A percentile compares a stretch with the other conserved stretches of the same genome.
phyloP scores from a whole-genome alignment of 2,797 vertebrate species.

The Pseudochaenichthys georgianus region DNA sequence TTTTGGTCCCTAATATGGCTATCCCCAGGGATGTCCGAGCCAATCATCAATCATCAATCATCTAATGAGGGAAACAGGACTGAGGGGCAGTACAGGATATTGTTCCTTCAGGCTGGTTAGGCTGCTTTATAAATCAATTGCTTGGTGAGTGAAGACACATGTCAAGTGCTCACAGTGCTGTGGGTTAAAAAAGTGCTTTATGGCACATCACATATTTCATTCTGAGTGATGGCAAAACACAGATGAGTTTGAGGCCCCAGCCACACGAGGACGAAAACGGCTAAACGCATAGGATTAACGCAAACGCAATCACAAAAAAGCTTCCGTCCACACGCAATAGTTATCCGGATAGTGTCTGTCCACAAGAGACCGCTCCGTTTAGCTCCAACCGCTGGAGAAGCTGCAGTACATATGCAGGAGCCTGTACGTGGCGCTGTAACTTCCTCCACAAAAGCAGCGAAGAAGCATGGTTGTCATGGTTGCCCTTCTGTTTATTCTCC shows the following conservation, averaged over 20 bases:
- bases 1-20: conserved; percentile 66
- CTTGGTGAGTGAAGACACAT: conserved; percentile 66
- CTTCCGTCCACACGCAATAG: no score
- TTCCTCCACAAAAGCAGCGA: no score
- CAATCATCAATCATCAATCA: conserved; percentile 52
- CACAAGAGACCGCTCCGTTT: no score
- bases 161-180: conserved; percentile 51
- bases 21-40: conserved; percentile 75
- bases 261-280: no score
- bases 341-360: no score
- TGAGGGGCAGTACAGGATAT: conserved; percentile 65
- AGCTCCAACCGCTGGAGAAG: no score
- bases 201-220: conserved; percentile 55
- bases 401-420: no score
- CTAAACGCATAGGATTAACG: no score
- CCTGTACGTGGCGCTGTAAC: no score
- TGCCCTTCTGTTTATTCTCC: no score
- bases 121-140: conserved; percentile 67
- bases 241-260: conserved; percentile 8
- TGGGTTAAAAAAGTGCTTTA: conserved; percentile 57
- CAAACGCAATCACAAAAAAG: no score
- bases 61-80: conserved; percentile 74
- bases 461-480: no score
- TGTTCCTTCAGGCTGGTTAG: conserved; percentile 72
- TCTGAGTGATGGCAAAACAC: conserved; percentile 19